A percentile compares a stretch with the other conserved stretches of the same genome.
phyloP scores from a whole-genome alignment of 2,888 invertebrate genomes.

The Pollenia labialis region DNA sequence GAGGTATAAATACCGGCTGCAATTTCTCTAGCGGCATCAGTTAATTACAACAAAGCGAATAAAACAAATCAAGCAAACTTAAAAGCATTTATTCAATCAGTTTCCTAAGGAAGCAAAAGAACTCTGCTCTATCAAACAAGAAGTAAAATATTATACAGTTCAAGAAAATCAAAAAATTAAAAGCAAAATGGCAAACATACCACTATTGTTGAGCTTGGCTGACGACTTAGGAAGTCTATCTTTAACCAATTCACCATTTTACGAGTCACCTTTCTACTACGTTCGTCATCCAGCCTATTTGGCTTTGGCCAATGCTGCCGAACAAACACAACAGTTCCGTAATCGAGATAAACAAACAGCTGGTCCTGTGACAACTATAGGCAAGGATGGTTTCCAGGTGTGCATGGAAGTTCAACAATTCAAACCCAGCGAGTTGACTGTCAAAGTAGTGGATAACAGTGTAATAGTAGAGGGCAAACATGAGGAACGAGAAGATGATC shows the following conservation, averaged over 20 bases:
- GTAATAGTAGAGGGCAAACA: constrained; percentile 90
- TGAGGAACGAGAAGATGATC: constrained; percentile 89
- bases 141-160: constrained; percentile 3
- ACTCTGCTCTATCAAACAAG: constrained; percentile 1
- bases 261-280: constrained; percentile 52
- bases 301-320: constrained; percentile 83
- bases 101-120: neutral
- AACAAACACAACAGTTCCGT: constrained; percentile 87
- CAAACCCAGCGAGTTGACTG: constrained; percentile 90
- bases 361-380: constrained; percentile 79
- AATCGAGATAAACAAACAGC: constrained; percentile 34
- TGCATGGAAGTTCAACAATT: constrained; percentile 92
- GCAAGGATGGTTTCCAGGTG: constrained; percentile 89
- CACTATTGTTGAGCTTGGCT: constrained; percentile 80
- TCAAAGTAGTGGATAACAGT: constrained; percentile 89
- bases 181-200: constrained; percentile 79
- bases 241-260: constrained; percentile 62
- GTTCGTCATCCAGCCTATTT: constrained; percentile 54
- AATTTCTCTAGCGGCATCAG: constrained; percentile 49
- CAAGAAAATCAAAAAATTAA: neutral
- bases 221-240: constrained; percentile 77
- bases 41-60: constrained; percentile 54
- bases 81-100: neutral
- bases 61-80: constrained; percentile 28
- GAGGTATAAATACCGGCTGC: constrained; percentile 62